These are phyloP conservation scores for Drosophila fuyamai DNA, from an alignment of 1,140 invertebrate genomes.

Conservation along the genomic window DNA sequence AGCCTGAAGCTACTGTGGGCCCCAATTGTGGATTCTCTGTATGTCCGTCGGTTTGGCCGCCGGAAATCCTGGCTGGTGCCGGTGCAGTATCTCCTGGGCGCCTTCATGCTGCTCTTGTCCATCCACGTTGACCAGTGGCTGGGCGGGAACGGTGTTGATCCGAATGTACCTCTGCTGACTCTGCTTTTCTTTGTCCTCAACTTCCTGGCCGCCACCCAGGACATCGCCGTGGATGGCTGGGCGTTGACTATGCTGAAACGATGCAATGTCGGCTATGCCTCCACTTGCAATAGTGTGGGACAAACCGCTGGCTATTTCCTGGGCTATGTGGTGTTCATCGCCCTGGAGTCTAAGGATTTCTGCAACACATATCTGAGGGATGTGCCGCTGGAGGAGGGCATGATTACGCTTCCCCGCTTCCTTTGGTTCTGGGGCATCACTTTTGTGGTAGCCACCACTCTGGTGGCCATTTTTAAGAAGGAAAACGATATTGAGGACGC, in stretches of 20 bases:
- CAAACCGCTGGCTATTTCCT: constrained; percentile 99
- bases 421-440: constrained; percentile 97
- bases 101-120: constrained; percentile 94
- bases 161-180: constrained; percentile 93
- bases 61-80: constrained; percentile 98
- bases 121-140: constrained; percentile 90
- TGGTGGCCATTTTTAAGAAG: constrained; percentile 95
- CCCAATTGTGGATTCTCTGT: constrained; percentile 97
- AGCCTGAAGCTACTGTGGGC: constrained; percentile 99
- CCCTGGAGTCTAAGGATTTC: constrained; percentile 98
- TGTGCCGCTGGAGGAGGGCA: constrained; percentile 88
- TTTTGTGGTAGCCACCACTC: constrained; percentile 95
- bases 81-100: constrained; percentile 93
- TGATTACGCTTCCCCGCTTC: constrained; percentile 96
- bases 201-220: constrained; percentile 99
- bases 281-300: constrained; percentile 99
- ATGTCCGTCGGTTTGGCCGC: constrained; percentile 92
- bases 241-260: constrained; percentile 99
- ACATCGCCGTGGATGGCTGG: constrained; percentile 99
- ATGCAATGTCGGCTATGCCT: constrained; percentile 99
- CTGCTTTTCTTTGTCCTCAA: constrained; percentile 96
- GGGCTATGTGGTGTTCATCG: constrained; percentile 98
- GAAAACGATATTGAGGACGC: constrained; percentile 87
- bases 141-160: constrained; percentile 87
- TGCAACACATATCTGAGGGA: constrained; percentile 96